Base-by-base conservation (phyloP, 2,113 vertebrate species). In the Siphamia tubifer region DNA sequence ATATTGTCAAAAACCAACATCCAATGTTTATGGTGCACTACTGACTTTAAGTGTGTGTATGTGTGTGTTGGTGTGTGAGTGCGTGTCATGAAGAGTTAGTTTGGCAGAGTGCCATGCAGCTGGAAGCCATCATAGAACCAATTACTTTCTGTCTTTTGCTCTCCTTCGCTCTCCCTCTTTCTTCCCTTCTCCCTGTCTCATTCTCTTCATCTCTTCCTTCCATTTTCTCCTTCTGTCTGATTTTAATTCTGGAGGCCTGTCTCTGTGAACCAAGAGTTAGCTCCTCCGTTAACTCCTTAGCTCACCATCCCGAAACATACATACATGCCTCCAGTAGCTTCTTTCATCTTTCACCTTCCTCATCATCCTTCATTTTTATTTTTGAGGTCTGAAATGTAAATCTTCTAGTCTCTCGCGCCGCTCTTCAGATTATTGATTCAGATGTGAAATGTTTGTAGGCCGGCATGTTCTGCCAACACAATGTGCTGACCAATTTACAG, bases 101-200 rank as follows among this genome's bases (percentile, higher is more conserved):
- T 96, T 96, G 96, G 96, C 94, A 72, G 82, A 55, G 38, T 77
- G 89, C 85, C 90, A 89, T 91, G 93, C 96, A 97, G 96, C 97
- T 98, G 97, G 95, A 98, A 98, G 92, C 94, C 94, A 98, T 98
- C 96, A 96, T 70, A 88, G 91, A 93, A 93, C 94, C 95, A 98
- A 97, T 98, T 96, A 96, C 92, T 94, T 95, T 95, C 94, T 95
- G 93, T 94, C 93, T 93, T 90, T 93, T 94, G 94, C 94, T 90
- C 78, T 87, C 78, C 51, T 77, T 84, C 24, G 35, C 68, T 80
- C 68, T 55, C 45, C 27, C 40, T 68, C 60, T 83, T 73, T 77
- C 70, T 68, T 68, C 40, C 53, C 28, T 66, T 72, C 57, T 23
- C 45, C 54, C 45, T 67, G 55, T 54, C 31, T 58, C 49, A 9